A percentile compares a stretch with the other conserved stretches of the same genome.
Evolutionary conservation across 2,797 vertebrate genomes (phyloP).

Genomic region (Crotalus adamanteus): DNA sequence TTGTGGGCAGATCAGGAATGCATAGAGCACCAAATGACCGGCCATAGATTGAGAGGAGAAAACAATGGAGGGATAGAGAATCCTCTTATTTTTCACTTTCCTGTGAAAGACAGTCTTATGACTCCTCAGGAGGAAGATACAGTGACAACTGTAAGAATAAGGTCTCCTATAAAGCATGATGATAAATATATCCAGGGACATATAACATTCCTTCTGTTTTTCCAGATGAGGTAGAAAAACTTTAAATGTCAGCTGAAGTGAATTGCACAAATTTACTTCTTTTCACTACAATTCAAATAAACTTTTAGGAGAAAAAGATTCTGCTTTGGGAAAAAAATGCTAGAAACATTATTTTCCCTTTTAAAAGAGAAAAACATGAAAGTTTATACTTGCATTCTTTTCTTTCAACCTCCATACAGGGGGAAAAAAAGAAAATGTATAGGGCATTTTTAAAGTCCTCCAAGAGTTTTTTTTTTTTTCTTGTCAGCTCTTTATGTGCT

Average conservation of each 20-base stretch:
- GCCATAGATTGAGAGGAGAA: background rate
- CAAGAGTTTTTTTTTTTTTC: slow-evolving; percentile 33
- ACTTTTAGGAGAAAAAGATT: slow-evolving; percentile 23
- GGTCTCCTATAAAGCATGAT: slow-evolving; percentile 4
- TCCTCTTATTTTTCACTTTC: slow-evolving; percentile 23
- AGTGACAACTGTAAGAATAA: background rate
- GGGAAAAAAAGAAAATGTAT: slow-evolving; percentile 7
- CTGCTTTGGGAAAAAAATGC: slow-evolving; percentile 29
- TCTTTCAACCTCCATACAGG: background rate
- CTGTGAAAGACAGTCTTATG: slow-evolving; percentile 20
- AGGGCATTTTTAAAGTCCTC: slow-evolving; percentile 37
- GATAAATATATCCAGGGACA: slow-evolving; percentile 13
- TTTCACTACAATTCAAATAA: slow-evolving; percentile 37
- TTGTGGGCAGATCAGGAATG: slow-evolving; percentile 53
- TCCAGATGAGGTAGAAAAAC: slow-evolving; percentile 26
- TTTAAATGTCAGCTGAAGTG: slow-evolving; percentile 28
- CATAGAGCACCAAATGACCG: slow-evolving; percentile 37
- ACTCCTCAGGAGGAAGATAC: slow-evolving; percentile 16
- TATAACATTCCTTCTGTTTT: background rate
- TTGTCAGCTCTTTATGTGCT: slow-evolving; percentile 21
- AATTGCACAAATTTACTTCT: slow-evolving; percentile 26
- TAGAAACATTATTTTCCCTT: slow-evolving; percentile 16
- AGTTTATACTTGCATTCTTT: background rate
- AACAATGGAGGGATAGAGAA: background rate
- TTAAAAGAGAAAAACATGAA: background rate